Percentiles rank a stretch among this genome's conserved stretches.
Conservation (phyloP, 2,797 vertebrate species). For the Syngnathus rostellatus region DNA sequence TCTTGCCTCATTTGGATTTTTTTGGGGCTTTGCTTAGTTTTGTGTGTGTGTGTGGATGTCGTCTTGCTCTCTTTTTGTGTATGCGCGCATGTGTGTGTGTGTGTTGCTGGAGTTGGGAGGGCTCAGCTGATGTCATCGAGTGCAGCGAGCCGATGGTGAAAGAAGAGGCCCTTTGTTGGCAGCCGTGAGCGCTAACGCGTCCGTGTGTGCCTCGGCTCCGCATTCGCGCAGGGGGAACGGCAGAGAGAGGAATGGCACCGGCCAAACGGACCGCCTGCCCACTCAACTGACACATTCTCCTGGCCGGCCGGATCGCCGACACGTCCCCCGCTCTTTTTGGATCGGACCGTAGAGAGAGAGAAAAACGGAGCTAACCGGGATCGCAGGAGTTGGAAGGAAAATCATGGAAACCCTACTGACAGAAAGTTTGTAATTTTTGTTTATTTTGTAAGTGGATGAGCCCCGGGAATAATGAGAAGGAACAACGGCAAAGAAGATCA, state of each 20-base stretch:
- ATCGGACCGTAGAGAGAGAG: conserved; percentile 12
- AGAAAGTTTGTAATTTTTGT: conserved; percentile 58
- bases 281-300: conserved; percentile 47
- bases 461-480: not conserved
- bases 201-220: conserved; percentile 60
- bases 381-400: conserved; percentile 46
- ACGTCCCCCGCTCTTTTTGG: conserved; percentile 17
- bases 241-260: conserved; percentile 54
- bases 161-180: conserved; percentile 97
- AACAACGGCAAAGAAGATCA: conserved; percentile 16
- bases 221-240: conserved; percentile 41
- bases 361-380: conserved; percentile 55
- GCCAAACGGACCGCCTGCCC: conserved; percentile 42
- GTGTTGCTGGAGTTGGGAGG: conserved; percentile 72
- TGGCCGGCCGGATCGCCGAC: conserved; percentile 20
- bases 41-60: conserved; percentile 20
- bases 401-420: conserved; percentile 60
- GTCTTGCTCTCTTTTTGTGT: conserved; percentile 35
- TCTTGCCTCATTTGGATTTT: conserved; percentile 11
- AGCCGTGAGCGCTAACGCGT: conserved; percentile 66
- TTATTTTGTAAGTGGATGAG: not conserved
- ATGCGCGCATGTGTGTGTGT: conserved; percentile 35
- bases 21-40: conserved; percentile 26
- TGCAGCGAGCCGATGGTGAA: conserved; percentile 75
- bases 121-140: conserved; percentile 81